Conservation (phyloP, 1,140 invertebrate species). For the Sycophaga agraensis region DNA sequence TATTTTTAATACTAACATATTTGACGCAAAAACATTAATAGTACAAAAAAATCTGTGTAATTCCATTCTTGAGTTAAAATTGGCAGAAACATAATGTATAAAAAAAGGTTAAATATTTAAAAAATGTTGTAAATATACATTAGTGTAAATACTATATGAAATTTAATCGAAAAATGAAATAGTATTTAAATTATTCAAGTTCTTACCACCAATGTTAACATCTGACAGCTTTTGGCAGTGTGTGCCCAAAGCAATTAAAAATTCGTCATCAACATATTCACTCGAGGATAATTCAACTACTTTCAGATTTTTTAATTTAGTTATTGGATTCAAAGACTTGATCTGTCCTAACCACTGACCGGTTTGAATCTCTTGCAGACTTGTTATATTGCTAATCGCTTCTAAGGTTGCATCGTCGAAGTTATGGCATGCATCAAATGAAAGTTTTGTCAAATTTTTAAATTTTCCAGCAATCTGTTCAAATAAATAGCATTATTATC, state of each 20-base stretch:
- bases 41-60: not conserved
- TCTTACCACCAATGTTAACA: conserved; percentile 3
- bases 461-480: not conserved
- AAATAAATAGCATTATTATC: not conserved
- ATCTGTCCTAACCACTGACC: not conserved
- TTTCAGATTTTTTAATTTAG: not conserved
- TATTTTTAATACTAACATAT: not conserved
- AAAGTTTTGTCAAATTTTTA: conserved; percentile 8
- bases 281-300: not conserved
- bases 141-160: too few relatives aligned
- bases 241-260: not conserved
- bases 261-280: not conserved
- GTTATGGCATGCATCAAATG: conserved; percentile 5
- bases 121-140: not conserved
- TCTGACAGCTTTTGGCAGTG: not conserved
- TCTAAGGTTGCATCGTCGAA: conserved; percentile 2
- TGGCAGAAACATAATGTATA: not conserved
- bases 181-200: not conserved
- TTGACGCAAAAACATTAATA: not conserved
- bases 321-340: not conserved
- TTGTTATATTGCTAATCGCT: not conserved
- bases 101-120: not conserved
- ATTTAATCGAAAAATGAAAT: not conserved
- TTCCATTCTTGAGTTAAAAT: too few relatives aligned
- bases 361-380: not conserved